Conservation (phyloP, 2,888 invertebrate genomes). For the Ryuthela nishihirai region DNA sequence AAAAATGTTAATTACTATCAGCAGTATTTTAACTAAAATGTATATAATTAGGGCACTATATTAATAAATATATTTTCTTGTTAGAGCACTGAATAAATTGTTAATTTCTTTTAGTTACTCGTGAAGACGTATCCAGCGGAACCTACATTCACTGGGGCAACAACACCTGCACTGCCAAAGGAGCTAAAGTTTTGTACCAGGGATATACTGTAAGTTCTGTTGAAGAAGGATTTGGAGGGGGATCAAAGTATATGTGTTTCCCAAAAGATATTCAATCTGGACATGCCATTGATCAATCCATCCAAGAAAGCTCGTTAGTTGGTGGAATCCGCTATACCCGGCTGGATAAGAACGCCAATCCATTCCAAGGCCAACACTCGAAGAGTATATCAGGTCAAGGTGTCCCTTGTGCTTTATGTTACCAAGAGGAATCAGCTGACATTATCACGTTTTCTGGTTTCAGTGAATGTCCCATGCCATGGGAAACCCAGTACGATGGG, state of each 20-base stretch:
- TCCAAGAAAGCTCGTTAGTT: no score
- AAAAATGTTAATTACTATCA: no score
- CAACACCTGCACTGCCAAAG: slow-evolving; percentile 2
- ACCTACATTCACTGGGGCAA: slow-evolving; percentile 11
- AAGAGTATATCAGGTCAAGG: slow-evolving; percentile 3
- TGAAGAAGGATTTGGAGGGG: slow-evolving; percentile 8
- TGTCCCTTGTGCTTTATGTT: slow-evolving; percentile 9
- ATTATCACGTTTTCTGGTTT: slow-evolving; percentile 7
- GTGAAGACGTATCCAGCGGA: slow-evolving; percentile 1
- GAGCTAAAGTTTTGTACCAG: background rate
- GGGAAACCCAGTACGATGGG: slow-evolving; percentile 6
- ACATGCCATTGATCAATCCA: background rate
- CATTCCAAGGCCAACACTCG: background rate
- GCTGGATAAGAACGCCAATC: background rate
- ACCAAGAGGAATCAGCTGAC: background rate
- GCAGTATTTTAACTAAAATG: no score
- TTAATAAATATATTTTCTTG: no score
- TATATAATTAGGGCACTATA: no score
- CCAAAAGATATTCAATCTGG: background rate
- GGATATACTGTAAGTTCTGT: slow-evolving; percentile 2
- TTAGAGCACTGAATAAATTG: no score
- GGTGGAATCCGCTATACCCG: slow-evolving; percentile 4
- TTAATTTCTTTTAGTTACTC: background rate
- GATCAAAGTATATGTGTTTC: slow-evolving; percentile 1
- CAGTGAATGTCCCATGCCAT: slow-evolving; percentile 5